Percentiles rank a stretch among this genome's conserved stretches.
Conservation (phyloP, 2,113 vertebrate species). For the Dasyurus viverrinus region DNA sequence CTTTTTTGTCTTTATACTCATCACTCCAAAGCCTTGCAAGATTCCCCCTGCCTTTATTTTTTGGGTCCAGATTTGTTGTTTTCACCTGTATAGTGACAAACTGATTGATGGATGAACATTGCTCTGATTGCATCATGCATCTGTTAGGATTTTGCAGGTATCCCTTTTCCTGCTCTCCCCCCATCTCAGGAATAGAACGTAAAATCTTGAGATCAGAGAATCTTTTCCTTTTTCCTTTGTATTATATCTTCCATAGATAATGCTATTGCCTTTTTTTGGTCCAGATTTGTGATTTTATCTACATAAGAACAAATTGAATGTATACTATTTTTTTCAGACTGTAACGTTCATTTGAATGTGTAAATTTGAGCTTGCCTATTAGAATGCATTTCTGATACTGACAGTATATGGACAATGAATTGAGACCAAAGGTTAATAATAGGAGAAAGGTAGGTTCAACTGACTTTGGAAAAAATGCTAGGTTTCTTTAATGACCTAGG, state of each 20-base stretch:
- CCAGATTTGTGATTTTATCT: neutral
- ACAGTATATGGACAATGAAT: neutral
- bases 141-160: neutral
- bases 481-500: neutral
- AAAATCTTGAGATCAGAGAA: neutral
- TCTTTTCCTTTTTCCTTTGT: neutral
- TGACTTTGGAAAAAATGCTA: neutral
- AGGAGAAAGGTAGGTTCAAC: neutral
- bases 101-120: neutral
- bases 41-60: neutral
- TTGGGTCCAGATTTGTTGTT: neutral
- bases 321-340: neutral
- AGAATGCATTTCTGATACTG: neutral
- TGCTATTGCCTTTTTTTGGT: neutral
- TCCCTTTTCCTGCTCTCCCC: neutral
- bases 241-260: neutral
- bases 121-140: neutral
- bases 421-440: neutral
- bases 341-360: neutral
- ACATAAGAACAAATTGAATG: neutral
- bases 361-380: neutral
- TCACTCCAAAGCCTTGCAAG: neutral
- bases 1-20: neutral
- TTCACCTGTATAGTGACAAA: neutral
- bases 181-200: neutral